Evolutionary conservation across 2,888 invertebrate species (phyloP).

Genomic region (Lycaena phlaeas): DNA sequence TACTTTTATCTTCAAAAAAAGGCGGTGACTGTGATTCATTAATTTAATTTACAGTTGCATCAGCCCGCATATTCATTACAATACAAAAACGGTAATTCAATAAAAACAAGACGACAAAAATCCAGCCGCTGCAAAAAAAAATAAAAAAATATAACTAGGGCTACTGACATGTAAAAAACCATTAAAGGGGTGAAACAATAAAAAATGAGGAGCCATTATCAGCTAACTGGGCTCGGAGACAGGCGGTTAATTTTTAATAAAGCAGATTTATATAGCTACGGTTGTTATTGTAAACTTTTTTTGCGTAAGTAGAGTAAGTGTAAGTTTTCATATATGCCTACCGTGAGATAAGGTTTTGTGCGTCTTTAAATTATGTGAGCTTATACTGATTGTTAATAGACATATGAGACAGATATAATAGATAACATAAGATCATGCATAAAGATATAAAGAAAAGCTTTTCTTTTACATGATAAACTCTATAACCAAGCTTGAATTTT

Average conservation of each 20-base stretch:
- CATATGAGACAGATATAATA: no score
- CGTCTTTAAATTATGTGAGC: no score
- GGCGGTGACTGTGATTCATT: conserved; percentile 45
- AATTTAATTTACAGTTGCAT: conserved; percentile 54
- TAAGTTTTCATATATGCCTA: background rate
- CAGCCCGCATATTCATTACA: conserved; percentile 67
- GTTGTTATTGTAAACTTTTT: background rate
- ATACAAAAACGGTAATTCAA: conserved; percentile 67
- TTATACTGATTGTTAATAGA: no score
- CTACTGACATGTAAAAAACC: conserved; percentile 39
- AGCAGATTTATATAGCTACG: conserved; percentile 13
- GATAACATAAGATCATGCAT: no score
- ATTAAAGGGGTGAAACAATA: conserved; percentile 56
- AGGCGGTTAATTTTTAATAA: conserved; percentile 60
- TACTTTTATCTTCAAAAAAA: conserved; percentile 38
- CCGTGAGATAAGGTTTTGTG: background rate
- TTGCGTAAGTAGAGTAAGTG: background rate
- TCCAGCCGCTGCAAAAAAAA: conserved; percentile 60
- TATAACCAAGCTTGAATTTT: no score
- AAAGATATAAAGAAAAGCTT: no score
- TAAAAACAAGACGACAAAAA: conserved; percentile 69
- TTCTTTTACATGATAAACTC: no score
- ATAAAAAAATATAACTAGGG: conserved; percentile 40
- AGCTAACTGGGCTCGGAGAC: conserved; percentile 55
- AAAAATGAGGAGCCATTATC: conserved; percentile 48